Base-by-base conservation (phyloP, 2,113 vertebrate species). In the Pedionomus torquatus region DNA sequence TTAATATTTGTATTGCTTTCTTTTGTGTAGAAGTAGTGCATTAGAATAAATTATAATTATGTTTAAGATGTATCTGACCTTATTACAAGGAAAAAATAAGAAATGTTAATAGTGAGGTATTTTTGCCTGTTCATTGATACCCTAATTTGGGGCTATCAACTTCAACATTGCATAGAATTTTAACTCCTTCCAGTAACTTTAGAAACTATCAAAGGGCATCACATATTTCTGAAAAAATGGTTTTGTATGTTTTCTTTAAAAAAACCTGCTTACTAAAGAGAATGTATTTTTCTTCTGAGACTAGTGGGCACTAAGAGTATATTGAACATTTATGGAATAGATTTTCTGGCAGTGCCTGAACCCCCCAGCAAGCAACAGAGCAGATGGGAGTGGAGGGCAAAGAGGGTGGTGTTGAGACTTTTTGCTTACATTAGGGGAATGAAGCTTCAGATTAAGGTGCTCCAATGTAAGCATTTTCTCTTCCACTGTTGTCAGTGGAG, bases 41-140 rank as follows among this genome's bases (percentile, higher is more conserved):
- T 46, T 81, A 74, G 21, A 89, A 77, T 81, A 55, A 91, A 71
- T 93, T 58, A 17, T 46, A 71, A 85, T 87, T 86, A 16, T 13
- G 65, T 61, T 89, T 78, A 49, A 87, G 51, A 68, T 52, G 24
- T 35, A 49, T 90, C 41, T 80, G 21, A 78, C 30, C 52, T 51
- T 69, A 65, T 79, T 78, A 65, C 10, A 65, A 55, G 30, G 24
- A 85, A 93, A 68, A 81, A 83, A 14, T 11, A 79, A 46, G 10
- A n/a, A 35, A 28, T 5, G 1, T 71, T 81, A 26, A 4, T 24
- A 23, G 5, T 66, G n/a, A 76, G 64, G 12, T 68, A 33, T 60
- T 61, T 92, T 61, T 77, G 0, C 65, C 24, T 31, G 3, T 71
- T 89, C 26, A 44, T 18, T 51, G 23, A 51, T 69, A 21, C 2